Evolutionary conservation across 1,140 invertebrate genomes (phyloP).

Genomic region (Cotesia vestalis): DNA sequence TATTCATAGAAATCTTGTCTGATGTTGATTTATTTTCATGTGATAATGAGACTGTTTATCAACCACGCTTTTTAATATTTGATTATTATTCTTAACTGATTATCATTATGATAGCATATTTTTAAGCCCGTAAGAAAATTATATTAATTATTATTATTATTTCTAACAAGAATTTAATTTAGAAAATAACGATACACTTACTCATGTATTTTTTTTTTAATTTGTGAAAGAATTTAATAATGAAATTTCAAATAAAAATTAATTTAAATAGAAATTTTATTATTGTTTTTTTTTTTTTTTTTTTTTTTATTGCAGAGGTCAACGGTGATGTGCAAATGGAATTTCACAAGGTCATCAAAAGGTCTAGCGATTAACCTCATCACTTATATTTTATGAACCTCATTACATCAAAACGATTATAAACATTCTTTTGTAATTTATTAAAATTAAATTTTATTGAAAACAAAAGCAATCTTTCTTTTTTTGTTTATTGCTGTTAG

Average conservation of each 20-base stretch:
- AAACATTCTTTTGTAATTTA: not conserved
- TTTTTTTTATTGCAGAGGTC: not conserved
- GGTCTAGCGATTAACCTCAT: not conserved
- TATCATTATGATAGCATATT: not conserved
- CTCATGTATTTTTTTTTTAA: too few species aligned
- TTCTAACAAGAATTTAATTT: too few species aligned
- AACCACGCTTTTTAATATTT: conserved; percentile 2
- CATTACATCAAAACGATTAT: conserved; percentile 4
- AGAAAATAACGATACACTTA: too few species aligned
- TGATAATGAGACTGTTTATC: conserved; percentile 38
- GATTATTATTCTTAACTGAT: not conserved
- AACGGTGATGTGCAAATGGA: not conserved
- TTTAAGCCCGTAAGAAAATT: not conserved
- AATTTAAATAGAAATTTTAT: not conserved
- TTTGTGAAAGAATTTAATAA: too few species aligned
- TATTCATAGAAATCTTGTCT: conserved; percentile 32
- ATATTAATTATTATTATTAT: too few species aligned
- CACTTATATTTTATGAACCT: not conserved
- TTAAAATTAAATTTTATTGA: not conserved
- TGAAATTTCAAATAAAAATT: too few species aligned
- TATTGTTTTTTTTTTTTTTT: not conserved
- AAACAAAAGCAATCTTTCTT: not conserved
- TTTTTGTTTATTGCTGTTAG: too few species aligned
- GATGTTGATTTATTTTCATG: conserved; percentile 33
- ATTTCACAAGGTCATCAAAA: conserved; percentile 7